These are phyloP conservation scores for Anableps anableps DNA, from an alignment of 2,797 vertebrate genomes.

Conservation along the genomic window DNA sequence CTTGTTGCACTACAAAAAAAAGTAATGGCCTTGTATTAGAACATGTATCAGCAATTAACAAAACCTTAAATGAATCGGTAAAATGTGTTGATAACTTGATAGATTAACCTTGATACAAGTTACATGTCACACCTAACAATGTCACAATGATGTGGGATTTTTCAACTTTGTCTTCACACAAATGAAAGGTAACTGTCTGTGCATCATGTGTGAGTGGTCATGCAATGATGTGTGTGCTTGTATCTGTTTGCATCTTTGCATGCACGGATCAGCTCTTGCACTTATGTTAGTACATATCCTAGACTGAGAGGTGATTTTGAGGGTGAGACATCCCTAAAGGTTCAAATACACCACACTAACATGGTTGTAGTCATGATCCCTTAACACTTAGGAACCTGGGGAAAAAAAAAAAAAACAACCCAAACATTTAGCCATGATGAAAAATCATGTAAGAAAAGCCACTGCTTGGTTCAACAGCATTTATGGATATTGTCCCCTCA, in stretches of 20 bases:
- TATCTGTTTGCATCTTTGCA: conserved; percentile 36
- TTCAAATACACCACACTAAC: conserved; percentile 48
- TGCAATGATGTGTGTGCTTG: conserved; percentile 12
- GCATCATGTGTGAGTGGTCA: conserved; percentile 8
- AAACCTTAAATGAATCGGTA: background rate
- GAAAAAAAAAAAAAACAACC: conserved; percentile 63
- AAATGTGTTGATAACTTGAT: background rate
- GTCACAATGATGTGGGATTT: background rate
- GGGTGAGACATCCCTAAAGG: conserved; percentile 59
- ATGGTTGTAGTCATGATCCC: conserved; percentile 48
- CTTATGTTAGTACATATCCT: conserved; percentile 30
- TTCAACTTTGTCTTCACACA: background rate
- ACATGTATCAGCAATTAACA: background rate
- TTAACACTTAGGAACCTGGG: conserved; percentile 49
- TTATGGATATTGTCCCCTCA: conserved; percentile 56
- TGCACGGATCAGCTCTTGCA: conserved; percentile 7
- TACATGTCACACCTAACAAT: background rate
- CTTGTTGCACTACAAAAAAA: background rate
- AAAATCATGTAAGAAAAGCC: conserved; percentile 68
- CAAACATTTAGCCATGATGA: conserved; percentile 71
- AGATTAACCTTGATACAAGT: background rate
- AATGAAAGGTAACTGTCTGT: conserved; percentile 6
- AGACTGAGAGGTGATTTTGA: conserved; percentile 57
- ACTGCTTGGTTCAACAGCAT: conserved; percentile 69
- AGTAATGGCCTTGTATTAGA: background rate